Evolutionary conservation across 2,113 vertebrate species (phyloP).

Genomic region (Hymenochirus boettgeri): DNA sequence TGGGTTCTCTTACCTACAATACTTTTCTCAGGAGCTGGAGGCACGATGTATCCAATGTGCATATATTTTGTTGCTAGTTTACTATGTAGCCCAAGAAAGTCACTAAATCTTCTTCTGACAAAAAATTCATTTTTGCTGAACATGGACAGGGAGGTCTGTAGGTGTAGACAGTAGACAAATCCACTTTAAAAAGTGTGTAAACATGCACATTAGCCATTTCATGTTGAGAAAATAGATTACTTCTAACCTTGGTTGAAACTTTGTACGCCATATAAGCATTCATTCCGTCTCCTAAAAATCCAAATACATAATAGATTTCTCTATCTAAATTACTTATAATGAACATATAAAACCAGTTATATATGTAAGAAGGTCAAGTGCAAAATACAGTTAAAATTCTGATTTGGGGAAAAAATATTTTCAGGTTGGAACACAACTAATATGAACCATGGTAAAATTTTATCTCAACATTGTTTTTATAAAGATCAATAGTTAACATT

Average conservation of each 20-base stretch:
- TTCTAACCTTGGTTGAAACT: conserved; percentile 85
- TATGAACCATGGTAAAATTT: no score
- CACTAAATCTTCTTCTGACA: conserved; percentile 93
- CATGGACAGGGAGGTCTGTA: conserved; percentile 81
- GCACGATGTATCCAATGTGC: conserved; percentile 91
- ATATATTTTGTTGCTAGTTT: conserved; percentile 93
- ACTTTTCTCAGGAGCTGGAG: conserved; percentile 97
- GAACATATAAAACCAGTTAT: no score
- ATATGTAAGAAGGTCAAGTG: no score
- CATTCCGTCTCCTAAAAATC: conserved; percentile 85
- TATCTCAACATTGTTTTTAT: no score
- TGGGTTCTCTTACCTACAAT: conserved; percentile 90
- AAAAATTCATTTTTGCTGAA: conserved; percentile 84
- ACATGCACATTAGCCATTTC: conserved; percentile 5
- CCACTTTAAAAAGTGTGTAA: conserved; percentile 37
- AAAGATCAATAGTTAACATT: no score
- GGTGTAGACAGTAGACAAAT: conserved; percentile 44
- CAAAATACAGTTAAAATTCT: no score
- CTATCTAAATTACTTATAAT: no score
- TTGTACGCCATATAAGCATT: conserved; percentile 97
- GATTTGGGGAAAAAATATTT: no score
- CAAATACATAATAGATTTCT: conserved; percentile 36
- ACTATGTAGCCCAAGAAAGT: conserved; percentile 93
- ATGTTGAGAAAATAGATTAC: not conserved
- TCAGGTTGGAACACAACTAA: no score